Base-by-base conservation (phyloP, 2,888 invertebrate genomes). In the Sphaerophoria taeniata region DNA sequence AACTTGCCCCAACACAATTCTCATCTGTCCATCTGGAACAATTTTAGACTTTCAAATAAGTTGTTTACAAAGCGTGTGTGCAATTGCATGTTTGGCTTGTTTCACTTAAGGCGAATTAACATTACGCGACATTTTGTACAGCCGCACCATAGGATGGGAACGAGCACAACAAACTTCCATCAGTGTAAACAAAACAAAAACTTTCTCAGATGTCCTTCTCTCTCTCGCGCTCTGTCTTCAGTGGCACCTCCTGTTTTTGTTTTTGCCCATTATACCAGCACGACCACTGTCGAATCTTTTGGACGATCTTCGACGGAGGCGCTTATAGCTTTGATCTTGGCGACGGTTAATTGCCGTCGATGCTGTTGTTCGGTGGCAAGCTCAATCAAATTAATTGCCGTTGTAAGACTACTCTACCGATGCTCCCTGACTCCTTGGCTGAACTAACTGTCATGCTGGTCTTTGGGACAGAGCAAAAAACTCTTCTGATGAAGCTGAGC, bases 331-430 rank as follows among this genome's bases (percentile, higher is more conserved):
- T 85, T 85, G 73, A 85, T 85, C 81, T 77, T 60, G 56, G 75
- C 72, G 76, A 74, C 70, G 81, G 85, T 85, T 85, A 85, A 85
- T 85, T 85, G 85, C 85, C 60, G 53, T 49, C 51, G 85, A 81
- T 85, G 76, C 73, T 85, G 85, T 70, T 81, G 89, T 87, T 87
- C 87, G 88, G 90, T 90, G 91, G 90, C 90, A 89, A 90, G 89
- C 90, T 90, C 90, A 90, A 90, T 91, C 90, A 90, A 90, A 90
- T 91, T 91, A 91, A 90, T 91, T 90, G 89, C 87, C 45, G 72
- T 81, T 81, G 76, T 85, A 85, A 81, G 34, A 81, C 76, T 34
- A 76, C 80, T 63, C 72, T 80, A 58, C 73, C 70, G 80, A 63
- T 77, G 77, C 67, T 55, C 61, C 77, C 74, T 78, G 69, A 58